Base-by-base conservation (phyloP, 1,140 invertebrate species). In the Grapholita molesta region DNA sequence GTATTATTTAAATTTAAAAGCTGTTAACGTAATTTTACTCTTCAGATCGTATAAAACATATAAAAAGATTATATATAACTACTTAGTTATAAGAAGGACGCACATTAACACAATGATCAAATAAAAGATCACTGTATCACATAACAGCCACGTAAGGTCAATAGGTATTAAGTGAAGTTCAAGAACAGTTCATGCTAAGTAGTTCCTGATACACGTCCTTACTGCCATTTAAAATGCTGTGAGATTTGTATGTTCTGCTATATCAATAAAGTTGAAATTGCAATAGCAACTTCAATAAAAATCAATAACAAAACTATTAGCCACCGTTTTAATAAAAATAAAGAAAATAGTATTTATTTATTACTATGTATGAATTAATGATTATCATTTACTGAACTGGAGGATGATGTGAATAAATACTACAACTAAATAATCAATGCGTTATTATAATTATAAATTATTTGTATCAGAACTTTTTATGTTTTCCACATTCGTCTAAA, bases 151-250 rank as follows among this genome's bases (percentile, higher is more conserved):
- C 55, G 5, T 30, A 15, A 28, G 55, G 55, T 61, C 30, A 28
- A 61, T 61, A 61, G 18, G 55, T 28, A 32, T 23, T 12, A 61
- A 61, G 21, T 57, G 53, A 57, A 28, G 24, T 61, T 61, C 28
- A 61, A 61, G 55, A 61, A 6, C 55, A 15, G 24, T 30, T 28
- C 25, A 61, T 61, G 11, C n/a, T 57, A 61, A 32, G 55, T 61
- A 61, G 55, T 61, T 61, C 55, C 55, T 15, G 55, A 61, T 61
- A n/a, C n/a, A 48, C 42, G 18, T 61, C 25, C 53, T 30, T 30
- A 61, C 30, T 48, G 8, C n/a, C 6, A 48, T 48, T 48, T 21
- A 8, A 48, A 21, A 21, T 1, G 1, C 18, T 48, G 1, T 21
- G 38, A 8, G 8, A 48, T n/a, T 38, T 21, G 15, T 48, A 48